These are phyloP conservation scores for Idris sp. DNA, from an alignment of 1,140 invertebrate genomes.

Conservation along the genomic window DNA sequence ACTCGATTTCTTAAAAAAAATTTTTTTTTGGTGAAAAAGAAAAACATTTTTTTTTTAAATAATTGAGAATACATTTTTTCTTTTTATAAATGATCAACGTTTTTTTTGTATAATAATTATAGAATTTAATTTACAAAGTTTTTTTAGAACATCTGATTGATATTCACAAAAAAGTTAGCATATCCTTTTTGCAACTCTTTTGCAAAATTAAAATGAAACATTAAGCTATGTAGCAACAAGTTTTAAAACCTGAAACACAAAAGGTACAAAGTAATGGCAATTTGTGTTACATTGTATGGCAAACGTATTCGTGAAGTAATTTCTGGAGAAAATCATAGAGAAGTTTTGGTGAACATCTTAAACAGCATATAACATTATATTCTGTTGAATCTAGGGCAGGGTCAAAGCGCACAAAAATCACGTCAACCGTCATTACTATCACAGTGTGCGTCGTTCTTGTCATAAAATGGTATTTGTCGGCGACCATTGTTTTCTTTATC, in stretches of 20 bases:
- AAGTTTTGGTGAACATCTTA: slow-evolving; percentile 46
- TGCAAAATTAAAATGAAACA: too few relatives aligned
- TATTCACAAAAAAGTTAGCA: too few relatives aligned
- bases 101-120: too few relatives aligned
- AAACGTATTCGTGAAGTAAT: slow-evolving; percentile 33
- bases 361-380: slow-evolving; percentile 38
- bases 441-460: slow-evolving; percentile 4
- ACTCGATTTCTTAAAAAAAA: too few relatives aligned
- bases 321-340: slow-evolving; percentile 24
- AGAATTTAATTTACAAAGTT: too few relatives aligned
- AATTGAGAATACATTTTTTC: too few relatives aligned
- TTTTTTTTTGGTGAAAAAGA: too few relatives aligned
- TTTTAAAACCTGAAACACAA: slow-evolving; percentile 21
- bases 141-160: too few relatives aligned
- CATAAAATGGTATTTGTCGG: slow-evolving; percentile 19
- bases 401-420: slow-evolving; percentile 53
- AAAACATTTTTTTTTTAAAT: too few relatives aligned
- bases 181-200: too few relatives aligned
- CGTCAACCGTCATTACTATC: slow-evolving; percentile 36
- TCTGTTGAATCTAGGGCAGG: slow-evolving; percentile 45
- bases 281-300: slow-evolving; percentile 22
- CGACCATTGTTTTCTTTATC: slow-evolving; percentile 27
- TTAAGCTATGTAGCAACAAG: slow-evolving; percentile 8
- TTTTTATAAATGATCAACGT: too few relatives aligned
- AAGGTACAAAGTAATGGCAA: slow-evolving; percentile 17